Evolutionary conservation across 2,113 vertebrate genomes (phyloP), one percentile per base, ranked within the genome.

Genomic region (Tachysurus vachellii): DNA sequence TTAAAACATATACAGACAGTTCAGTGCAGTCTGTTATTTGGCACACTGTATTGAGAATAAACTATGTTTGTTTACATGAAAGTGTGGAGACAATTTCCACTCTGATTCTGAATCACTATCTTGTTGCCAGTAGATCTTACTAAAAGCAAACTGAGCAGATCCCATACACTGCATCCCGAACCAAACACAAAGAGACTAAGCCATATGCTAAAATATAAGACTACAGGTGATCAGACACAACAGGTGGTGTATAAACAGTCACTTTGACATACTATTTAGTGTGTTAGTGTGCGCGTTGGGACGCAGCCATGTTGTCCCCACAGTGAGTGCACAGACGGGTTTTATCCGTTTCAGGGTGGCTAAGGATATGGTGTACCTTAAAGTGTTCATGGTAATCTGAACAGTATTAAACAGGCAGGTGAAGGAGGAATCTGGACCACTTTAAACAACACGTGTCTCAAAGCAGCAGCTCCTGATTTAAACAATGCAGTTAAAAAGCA

Each of bases 371-470:
- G 86, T 89, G 80, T 87, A 75, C 88, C 82, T 54, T 84, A 66
- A 85, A 80, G 68, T 85, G 91, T 93, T 90, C 89, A 89, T 77
- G 92, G 92, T 93, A 93, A 94, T 94, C 93, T 92, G 83, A 84
- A 17, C 66, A 89, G 90, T 85, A 94, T 93, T 93, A 93, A 76
- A 80, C 86, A 85, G 85, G 88, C 80, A 47, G 87, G 88, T 88
- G 42, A 56, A 64, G 83, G 1, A 80, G 85, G 64, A 86, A 83
- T 82, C 81, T 83, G 83, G 88, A 80, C 81, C 42, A 84, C 91
- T 90, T 88, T 90, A 88, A 75, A 11, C 73, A 80, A 86, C 86
- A 86, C 81, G 64, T 26, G 68, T 82, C 88, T 88, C 26, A 2
- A 90, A 86, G 42, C 84, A 86, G 31, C 85, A 82, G 88, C 86